These are phyloP conservation scores for Hemaris fuciformis DNA, from an alignment of 2,888 invertebrate species.

Conservation along the genomic window DNA sequence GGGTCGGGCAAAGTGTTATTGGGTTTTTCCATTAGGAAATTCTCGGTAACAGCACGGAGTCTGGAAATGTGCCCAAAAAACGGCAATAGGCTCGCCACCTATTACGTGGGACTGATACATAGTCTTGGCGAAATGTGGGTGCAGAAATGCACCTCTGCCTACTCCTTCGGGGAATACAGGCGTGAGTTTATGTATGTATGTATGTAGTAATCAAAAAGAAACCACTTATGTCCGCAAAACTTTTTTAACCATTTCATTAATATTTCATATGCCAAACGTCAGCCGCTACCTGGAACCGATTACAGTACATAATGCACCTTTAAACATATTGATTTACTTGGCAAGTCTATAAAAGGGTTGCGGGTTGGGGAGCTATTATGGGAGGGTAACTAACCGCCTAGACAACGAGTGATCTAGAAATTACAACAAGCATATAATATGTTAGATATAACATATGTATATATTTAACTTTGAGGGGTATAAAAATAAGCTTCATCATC, in stretches of 20 bases:
- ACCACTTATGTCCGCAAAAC: too few species aligned
- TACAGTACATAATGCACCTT: not conserved
- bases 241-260: not conserved
- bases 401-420: not conserved
- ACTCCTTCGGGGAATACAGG: too few species aligned
- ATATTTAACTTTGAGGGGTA: not conserved
- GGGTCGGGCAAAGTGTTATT: too few species aligned
- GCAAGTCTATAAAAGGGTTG: not conserved
- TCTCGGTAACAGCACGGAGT: too few species aligned
- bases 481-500: not conserved
- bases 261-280: not conserved
- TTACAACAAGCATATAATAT: not conserved
- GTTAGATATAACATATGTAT: not conserved
- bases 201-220: too few species aligned
- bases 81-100: too few species aligned
- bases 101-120: too few species aligned
- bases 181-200: too few species aligned
- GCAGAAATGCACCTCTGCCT: too few species aligned
- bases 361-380: not conserved
- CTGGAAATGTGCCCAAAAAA: too few species aligned
- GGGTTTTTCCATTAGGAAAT: too few species aligned
- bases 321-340: constrained; percentile 3
- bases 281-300: not conserved
- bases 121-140: too few species aligned
- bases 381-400: not conserved